A percentile compares a stretch with the other conserved stretches of the same genome.
Conservation (phyloP, 2,797 vertebrate species). For the Merluccius polli region DNA sequence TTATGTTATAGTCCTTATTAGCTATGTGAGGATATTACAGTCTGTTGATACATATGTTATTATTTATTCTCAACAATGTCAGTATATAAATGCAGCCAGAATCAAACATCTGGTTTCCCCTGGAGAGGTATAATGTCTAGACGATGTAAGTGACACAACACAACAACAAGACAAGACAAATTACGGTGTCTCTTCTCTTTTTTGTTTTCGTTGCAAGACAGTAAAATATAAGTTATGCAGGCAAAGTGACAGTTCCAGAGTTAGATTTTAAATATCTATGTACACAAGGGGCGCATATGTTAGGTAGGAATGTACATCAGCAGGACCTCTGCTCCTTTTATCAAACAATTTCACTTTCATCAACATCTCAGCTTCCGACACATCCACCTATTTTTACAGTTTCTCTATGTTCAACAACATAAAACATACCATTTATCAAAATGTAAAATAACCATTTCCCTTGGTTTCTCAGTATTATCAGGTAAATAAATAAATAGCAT, state of each 20-base stretch:
- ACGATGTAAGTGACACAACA: constrained; percentile 66
- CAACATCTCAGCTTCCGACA: constrained; percentile 32
- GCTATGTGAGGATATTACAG: too few species aligned
- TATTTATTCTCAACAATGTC: too few species aligned
- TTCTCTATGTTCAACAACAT: constrained; percentile 33
- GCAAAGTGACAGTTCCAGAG: constrained; percentile 69
- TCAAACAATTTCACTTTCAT: constrained; percentile 15
- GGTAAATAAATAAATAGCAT: constrained; percentile 40
- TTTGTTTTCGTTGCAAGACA: constrained; percentile 72
- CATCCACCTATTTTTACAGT: constrained; percentile 54
- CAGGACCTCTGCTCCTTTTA: constrained; percentile 22
- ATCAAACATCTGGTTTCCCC: too few species aligned
- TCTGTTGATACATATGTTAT: too few species aligned
- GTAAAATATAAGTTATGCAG: constrained; percentile 72
- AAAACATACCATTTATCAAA: constrained; percentile 45
- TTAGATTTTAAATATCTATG: constrained; percentile 65
- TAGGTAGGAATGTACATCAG: constrained; percentile 44
- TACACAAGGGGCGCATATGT: constrained; percentile 64
- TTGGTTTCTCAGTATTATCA: constrained; percentile 27
- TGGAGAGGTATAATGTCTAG: too few species aligned
- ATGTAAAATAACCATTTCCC: constrained; percentile 26
- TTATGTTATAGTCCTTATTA: too few species aligned
- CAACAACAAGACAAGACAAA: constrained; percentile 70
- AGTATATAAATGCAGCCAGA: neutral
- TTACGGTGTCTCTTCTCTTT: constrained; percentile 53